Conservation (phyloP, 2,888 invertebrate species). For the Bruchidius siliquastri region DNA sequence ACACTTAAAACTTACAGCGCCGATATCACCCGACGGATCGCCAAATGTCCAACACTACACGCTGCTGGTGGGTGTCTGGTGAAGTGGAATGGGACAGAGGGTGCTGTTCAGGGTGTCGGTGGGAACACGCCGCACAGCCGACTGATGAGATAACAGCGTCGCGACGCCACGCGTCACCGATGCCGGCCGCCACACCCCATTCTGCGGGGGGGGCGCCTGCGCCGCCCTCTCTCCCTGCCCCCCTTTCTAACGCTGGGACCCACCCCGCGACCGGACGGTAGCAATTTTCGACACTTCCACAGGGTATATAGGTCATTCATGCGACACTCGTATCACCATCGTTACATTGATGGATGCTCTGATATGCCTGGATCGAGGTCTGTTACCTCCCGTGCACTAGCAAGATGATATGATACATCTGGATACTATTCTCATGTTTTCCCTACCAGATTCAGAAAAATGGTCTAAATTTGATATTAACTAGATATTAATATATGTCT, state of each 20-base stretch:
- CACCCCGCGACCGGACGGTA: conserved; percentile 7
- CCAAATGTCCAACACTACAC: not conserved
- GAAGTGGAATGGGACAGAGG: not conserved
- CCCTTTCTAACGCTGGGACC: conserved; percentile 29
- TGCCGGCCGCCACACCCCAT: conserved; percentile 47
- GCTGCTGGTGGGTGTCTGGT: not conserved
- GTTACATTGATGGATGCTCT: not conserved
- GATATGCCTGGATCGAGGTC: not conserved
- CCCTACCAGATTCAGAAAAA: too few species aligned
- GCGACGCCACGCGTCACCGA: not conserved
- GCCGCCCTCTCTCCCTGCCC: conserved; percentile 40
- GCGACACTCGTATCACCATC: not conserved
- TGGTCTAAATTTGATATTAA: too few species aligned
- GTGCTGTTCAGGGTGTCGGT: not conserved
- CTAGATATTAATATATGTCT: too few species aligned
- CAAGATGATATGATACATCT: too few species aligned
- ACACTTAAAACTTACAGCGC: not conserved
- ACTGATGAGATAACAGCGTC: conserved; percentile 42
- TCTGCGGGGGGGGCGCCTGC: conserved; percentile 40
- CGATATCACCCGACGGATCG: not conserved
- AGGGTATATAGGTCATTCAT: not conserved
- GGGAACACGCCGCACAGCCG: conserved; percentile 33
- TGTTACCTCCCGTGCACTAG: too few species aligned
- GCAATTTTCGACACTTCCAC: not conserved
- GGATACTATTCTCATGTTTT: too few species aligned